These are phyloP conservation scores for Stegodyphus dumicola DNA, from an alignment of 1,140 invertebrate species.

Conservation along the genomic window DNA sequence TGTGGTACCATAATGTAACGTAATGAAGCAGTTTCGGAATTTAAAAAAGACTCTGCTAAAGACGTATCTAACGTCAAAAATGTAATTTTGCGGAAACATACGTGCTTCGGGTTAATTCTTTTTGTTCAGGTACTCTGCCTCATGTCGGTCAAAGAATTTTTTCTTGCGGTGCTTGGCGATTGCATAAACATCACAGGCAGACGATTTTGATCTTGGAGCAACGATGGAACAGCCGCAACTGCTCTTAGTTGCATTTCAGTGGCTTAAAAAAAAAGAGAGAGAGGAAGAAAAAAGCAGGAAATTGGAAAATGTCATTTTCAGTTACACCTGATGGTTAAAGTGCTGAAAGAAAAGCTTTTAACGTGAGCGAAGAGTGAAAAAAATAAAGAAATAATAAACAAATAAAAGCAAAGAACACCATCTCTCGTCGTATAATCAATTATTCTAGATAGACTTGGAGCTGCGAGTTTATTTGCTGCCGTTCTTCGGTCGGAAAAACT, in stretches of 20 bases:
- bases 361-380: background rate
- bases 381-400: background rate
- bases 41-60: too few species aligned
- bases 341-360: conserved; percentile 35
- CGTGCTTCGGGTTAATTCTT: too few species aligned
- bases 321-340: conserved; percentile 26
- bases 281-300: background rate
- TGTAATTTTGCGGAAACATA: too few species aligned
- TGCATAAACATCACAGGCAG: too few species aligned
- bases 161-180: too few species aligned
- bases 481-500: conserved; percentile 18
- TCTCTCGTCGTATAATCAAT: conserved; percentile 28
- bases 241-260: background rate
- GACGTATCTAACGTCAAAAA: too few species aligned
- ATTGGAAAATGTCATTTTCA: conserved; percentile 29
- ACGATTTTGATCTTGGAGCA: too few species aligned
- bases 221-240: too few species aligned
- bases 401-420: conserved; percentile 12
- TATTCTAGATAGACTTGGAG: conserved; percentile 35
- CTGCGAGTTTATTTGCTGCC: conserved; percentile 32
- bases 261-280: background rate
- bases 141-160: too few species aligned
- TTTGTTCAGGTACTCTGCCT: too few species aligned
- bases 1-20: too few species aligned
- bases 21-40: too few species aligned